Base-by-base conservation (phyloP, 1,140 invertebrate genomes). In the Wasmannia auropunctata region DNA sequence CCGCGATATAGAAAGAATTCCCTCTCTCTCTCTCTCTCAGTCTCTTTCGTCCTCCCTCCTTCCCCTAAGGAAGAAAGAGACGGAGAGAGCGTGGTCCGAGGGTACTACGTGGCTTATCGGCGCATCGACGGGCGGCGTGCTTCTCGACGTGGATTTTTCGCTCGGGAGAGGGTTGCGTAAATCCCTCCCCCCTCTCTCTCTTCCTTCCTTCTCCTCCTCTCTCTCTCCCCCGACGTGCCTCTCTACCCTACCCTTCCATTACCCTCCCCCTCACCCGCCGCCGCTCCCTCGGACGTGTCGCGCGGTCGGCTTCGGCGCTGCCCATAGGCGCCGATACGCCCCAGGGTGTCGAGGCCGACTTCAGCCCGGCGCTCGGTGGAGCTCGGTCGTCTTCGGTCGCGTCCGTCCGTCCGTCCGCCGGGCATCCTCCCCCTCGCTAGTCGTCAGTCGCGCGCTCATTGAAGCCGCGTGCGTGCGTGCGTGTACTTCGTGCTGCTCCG, bases 121-220 rank as follows among this genome's bases (percentile, higher is more conserved):
- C 86, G 76, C 88, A 91, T 91, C 91, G 87, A 87, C 86, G 84
- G 37, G 81, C 90, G 86, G 87, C 85, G 88, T 88, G 88, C 87
- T 80, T 91, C 91, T 90, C 86, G 86, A 91, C 88, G 90, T 90
- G 87, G 89, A 93, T 93, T 93, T 67, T 93, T 93, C 84, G 83
- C 87, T 89, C 72, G 83, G 89, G 90, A 91, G 87, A 93, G 93
- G 93, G 93, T 94, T 94, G 93, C 93, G 93, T 94, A 94, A 93
- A 94, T 93, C 88, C 90, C 88, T 91, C 76, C 62, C 70, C 70
- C 54, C 28, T 79, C 79, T 81, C 16, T 6, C 37, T 54, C 86
- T 60, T 43, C 37, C 31, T 85, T 56, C 74, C 40, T 49, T 22
- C 58, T 72, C 84, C 60, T 74, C 56, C 31, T 19, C 62, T 54